Percentiles rank a stretch among this genome's conserved stretches.
Evolutionary conservation across 2,888 invertebrate genomes (phyloP).

Genomic region (Actias luna): DNA sequence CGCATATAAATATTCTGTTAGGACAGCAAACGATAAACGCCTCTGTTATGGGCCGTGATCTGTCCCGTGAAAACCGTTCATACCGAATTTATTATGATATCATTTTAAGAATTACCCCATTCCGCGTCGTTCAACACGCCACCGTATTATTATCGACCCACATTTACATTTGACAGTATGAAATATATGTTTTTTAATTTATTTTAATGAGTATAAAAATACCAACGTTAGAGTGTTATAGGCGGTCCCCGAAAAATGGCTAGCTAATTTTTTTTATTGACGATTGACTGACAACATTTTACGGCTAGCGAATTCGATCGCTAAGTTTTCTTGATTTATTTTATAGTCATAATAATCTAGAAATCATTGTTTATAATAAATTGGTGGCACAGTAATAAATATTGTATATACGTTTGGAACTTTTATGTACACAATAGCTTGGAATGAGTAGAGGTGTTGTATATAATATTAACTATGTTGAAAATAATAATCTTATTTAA

Average conservation of each 20-base stretch:
- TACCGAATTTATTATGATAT: neutral
- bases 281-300: neutral
- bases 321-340: neutral
- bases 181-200: neutral
- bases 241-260: neutral
- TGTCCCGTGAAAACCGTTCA: neutral
- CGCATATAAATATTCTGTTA: neutral
- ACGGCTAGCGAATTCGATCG: neutral
- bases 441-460: no score
- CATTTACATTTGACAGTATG: neutral
- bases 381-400: no score
- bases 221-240: neutral
- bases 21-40: neutral
- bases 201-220: neutral
- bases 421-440: no score
- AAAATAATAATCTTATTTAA: no score
- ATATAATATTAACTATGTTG: no score
- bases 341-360: no score
- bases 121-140: neutral
- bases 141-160: neutral
- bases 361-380: no score
- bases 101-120: neutral
- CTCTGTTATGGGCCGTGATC: neutral
- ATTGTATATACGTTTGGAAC: no score
- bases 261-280: neutral